These are phyloP conservation scores for Wasmannia auropunctata DNA, from an alignment of 1,140 invertebrate genomes.

Conservation along the genomic window DNA sequence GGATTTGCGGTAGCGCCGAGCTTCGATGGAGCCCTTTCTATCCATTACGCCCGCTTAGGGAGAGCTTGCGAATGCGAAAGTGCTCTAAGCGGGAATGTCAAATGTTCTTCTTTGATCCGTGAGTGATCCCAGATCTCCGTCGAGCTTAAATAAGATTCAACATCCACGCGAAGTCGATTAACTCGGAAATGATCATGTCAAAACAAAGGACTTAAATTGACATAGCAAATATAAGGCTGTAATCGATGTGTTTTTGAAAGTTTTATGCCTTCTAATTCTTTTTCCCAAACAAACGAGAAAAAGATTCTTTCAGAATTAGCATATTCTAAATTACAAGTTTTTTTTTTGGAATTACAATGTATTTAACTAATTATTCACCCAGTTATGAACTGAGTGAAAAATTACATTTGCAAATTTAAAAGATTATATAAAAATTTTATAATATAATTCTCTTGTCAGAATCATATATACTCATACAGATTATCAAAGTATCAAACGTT, in stretches of 20 bases:
- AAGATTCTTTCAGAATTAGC: neutral
- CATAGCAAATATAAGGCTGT: neutral
- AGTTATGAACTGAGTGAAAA: neutral
- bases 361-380: neutral
- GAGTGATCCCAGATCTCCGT: neutral
- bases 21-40: slow-evolving; percentile 71
- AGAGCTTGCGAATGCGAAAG: slow-evolving; percentile 57
- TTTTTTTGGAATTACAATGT: neutral
- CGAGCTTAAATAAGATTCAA: slow-evolving; percentile 14
- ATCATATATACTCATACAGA: neutral
- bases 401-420: neutral
- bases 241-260: neutral
- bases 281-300: neutral
- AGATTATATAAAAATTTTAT: neutral
- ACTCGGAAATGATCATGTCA: neutral
- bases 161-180: neutral
- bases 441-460: neutral
- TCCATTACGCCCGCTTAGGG: slow-evolving; percentile 65
- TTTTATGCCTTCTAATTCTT: neutral
- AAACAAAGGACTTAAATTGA: neutral
- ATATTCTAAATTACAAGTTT: neutral
- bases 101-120: slow-evolving; percentile 36
- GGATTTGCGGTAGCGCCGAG: slow-evolving; percentile 69
- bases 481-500: neutral
- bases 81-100: slow-evolving; percentile 70